These are phyloP conservation scores for Gonatopus flavifemur DNA, from an alignment of 1,140 invertebrate species.

Conservation along the genomic window DNA sequence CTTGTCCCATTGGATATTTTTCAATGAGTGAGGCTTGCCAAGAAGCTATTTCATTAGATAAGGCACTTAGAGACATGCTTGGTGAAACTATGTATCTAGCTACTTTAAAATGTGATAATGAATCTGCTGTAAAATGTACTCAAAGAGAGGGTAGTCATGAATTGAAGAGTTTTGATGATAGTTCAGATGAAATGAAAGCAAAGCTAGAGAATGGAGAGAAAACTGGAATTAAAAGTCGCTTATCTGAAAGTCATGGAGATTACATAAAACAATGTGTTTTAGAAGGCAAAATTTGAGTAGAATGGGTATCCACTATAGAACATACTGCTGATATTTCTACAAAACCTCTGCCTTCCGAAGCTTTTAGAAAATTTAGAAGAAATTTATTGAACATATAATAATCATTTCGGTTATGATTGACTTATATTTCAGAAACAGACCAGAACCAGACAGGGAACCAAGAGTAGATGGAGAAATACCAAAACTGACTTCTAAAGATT, in stretches of 20 bases:
- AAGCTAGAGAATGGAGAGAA: background rate
- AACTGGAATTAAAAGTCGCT: background rate
- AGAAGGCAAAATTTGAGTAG: constrained; percentile 15
- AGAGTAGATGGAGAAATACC: too few species aligned
- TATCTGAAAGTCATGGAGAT: background rate
- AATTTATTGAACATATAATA: constrained; percentile 23
- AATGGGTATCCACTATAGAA: constrained; percentile 21
- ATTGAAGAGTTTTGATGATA: constrained; percentile 7
- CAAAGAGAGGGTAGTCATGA: constrained; percentile 7
- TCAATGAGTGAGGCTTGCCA: constrained; percentile 14
- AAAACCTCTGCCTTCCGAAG: constrained; percentile 18
- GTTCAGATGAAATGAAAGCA: background rate
- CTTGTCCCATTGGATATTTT: constrained; percentile 15
- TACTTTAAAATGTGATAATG: constrained; percentile 2
- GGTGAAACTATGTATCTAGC: constrained; percentile 14
- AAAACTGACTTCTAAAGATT: too few species aligned
- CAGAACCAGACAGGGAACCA: too few species aligned
- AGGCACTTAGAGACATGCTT: constrained; percentile 14
- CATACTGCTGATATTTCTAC: constrained; percentile 28
- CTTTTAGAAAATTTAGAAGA: constrained; percentile 19
- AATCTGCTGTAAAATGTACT: background rate
- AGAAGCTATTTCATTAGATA: constrained; percentile 18
- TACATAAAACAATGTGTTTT: background rate
- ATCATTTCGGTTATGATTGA: too few species aligned
- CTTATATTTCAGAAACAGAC: too few species aligned